phyloP scores from a whole-genome alignment of 2,113 vertebrate species.

The Scopus umbretta region DNA sequence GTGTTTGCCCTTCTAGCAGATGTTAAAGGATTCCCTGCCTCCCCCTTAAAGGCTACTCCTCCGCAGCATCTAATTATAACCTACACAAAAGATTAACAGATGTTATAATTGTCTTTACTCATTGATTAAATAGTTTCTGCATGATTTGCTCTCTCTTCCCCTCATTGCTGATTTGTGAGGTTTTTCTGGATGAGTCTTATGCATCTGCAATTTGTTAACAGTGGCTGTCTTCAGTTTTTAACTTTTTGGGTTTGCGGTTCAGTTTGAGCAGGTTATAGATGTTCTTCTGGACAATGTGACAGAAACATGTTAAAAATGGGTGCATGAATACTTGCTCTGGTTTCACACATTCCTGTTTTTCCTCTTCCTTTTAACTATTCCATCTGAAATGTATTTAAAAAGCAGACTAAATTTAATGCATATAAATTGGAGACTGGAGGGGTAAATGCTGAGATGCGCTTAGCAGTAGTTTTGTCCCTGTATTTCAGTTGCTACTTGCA shows the following conservation, averaged over 20 bases:
- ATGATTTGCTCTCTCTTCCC: constrained; percentile 63
- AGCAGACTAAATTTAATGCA: not conserved
- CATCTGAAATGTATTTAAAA: not conserved
- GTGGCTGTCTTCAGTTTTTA: not conserved
- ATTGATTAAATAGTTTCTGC: constrained; percentile 81
- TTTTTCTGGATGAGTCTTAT: constrained; percentile 57
- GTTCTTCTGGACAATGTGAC: not conserved
- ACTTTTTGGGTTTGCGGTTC: constrained; percentile 52
- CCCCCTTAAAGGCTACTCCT: constrained; percentile 72
- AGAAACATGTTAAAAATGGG: not conserved
- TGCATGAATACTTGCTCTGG: not conserved
- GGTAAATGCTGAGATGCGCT: not conserved
- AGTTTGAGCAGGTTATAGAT: not conserved
- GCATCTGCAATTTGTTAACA: constrained; percentile 59
- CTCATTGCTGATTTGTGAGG: constrained; percentile 60
- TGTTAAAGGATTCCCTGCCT: constrained; percentile 71
- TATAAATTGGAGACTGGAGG: not conserved
- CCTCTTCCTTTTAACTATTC: not conserved
- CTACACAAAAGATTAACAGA: constrained; percentile 80
- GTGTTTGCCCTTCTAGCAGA: constrained; percentile 71
- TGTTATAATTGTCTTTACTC: constrained; percentile 81
- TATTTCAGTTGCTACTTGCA: not conserved
- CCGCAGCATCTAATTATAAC: constrained; percentile 76
- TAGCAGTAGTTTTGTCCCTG: not conserved
- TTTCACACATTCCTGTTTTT: not conserved